These are phyloP conservation scores for Tympanoctomys barrerae DNA, from an alignment of 2,797 vertebrate genomes.

Conservation along the genomic window DNA sequence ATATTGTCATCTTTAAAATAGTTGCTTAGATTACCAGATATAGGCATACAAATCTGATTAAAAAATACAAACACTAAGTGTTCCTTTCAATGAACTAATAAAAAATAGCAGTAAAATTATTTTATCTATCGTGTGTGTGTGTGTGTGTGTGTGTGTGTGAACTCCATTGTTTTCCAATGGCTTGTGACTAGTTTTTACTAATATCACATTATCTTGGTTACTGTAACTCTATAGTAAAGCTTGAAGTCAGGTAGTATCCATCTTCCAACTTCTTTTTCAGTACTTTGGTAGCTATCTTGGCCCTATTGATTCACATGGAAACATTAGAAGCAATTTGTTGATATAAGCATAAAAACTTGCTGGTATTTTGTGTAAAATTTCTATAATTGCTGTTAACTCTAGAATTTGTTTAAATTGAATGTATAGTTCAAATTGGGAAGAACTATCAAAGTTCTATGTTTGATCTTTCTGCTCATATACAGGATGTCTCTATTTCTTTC, in stretches of 20 bases:
- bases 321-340: not conserved
- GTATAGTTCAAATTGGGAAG: not conserved
- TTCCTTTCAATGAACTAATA: too few relatives aligned
- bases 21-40: too few relatives aligned
- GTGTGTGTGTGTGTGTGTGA: too few relatives aligned
- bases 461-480: not conserved
- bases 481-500: not conserved
- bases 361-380: not conserved
- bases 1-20: too few relatives aligned
- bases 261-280: not conserved
- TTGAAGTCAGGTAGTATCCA: not conserved
- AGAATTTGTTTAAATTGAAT: not conserved
- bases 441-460: not conserved
- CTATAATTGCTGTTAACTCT: not conserved
- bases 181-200: too few relatives aligned
- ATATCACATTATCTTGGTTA: too few relatives aligned
- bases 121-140: too few relatives aligned
- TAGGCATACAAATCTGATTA: too few relatives aligned
- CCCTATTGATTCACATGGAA: not conserved
- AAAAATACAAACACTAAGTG: too few relatives aligned
- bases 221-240: not conserved
- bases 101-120: too few relatives aligned
- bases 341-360: not conserved
- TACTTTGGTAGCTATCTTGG: not conserved
- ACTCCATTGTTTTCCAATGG: too few relatives aligned